A percentile compares a stretch with the other conserved stretches of the same genome.
Evolutionary conservation across 2,113 vertebrate genomes (phyloP).

Genomic region (Odocoileus virginianus): DNA sequence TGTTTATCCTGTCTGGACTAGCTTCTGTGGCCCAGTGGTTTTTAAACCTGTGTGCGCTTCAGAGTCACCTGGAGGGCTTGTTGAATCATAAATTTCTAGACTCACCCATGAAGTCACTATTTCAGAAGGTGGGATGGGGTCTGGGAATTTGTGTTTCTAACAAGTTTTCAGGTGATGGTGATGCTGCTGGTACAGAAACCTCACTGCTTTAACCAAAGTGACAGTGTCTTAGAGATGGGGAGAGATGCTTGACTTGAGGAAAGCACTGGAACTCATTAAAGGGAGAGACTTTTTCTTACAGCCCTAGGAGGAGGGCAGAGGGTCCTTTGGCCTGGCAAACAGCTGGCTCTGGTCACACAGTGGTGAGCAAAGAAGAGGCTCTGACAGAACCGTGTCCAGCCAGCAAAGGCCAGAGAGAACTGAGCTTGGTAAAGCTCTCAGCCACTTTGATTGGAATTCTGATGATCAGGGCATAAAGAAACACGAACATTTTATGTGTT

Average conservation of each 20-base stretch:
- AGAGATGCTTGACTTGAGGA: background rate
- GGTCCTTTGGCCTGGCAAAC: background rate
- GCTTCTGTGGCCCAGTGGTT: background rate
- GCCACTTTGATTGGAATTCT: background rate
- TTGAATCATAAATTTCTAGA: background rate
- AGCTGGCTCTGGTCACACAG: too few species aligned
- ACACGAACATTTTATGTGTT: background rate
- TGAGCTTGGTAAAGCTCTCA: background rate
- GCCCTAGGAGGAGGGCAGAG: background rate
- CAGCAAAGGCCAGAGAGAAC: background rate
- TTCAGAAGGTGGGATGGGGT: too few species aligned
- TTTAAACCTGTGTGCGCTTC: background rate
- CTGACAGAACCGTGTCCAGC: background rate
- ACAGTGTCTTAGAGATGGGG: background rate
- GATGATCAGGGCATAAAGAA: background rate
- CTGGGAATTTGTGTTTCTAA: background rate
- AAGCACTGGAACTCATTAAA: background rate
- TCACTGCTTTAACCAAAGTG: background rate
- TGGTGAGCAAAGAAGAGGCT: rapidly evolving
- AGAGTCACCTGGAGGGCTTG: background rate
- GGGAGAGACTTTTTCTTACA: background rate
- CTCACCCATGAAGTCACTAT: too few species aligned
- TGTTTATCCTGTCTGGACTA: background rate
- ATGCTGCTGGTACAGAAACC: too few species aligned
- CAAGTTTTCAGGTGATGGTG: background rate